Percentiles rank a stretch among this genome's conserved stretches.
Evolutionary conservation across 2,888 invertebrate genomes (phyloP).

Genomic region (Lasioglossum vierecki): DNA sequence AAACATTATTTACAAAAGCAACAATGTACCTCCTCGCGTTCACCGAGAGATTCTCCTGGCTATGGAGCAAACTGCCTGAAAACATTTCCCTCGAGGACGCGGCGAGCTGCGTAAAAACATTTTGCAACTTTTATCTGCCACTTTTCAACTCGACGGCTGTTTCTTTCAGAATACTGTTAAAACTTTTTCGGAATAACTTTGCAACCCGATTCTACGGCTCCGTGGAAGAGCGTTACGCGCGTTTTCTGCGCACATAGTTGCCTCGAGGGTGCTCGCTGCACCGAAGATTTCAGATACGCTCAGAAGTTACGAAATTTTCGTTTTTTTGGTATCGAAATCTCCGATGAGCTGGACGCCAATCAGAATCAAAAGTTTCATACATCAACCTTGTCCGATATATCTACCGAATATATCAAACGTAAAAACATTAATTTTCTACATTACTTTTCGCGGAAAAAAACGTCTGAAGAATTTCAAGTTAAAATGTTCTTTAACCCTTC

Average conservation of each 20-base stretch:
- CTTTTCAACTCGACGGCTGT: background rate
- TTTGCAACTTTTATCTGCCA: constrained; percentile 5
- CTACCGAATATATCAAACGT: too few species aligned
- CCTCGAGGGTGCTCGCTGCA: background rate
- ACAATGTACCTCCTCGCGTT: background rate
- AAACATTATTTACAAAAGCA: background rate
- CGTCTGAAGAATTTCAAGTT: too few species aligned
- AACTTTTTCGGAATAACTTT: constrained; percentile 20
- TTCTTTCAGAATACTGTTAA: constrained; percentile 3
- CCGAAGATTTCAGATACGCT: background rate
- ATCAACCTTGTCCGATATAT: too few species aligned
- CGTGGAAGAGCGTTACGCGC: background rate
- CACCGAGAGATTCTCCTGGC: background rate
- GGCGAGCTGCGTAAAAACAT: background rate
- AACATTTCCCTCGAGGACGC: background rate
- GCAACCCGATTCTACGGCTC: background rate
- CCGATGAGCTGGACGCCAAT: background rate
- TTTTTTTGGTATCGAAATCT: background rate
- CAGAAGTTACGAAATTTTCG: background rate
- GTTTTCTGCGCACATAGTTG: background rate
- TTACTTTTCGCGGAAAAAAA: too few species aligned
- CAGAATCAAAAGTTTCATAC: background rate
- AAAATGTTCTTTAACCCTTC: too few species aligned
- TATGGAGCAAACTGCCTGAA: background rate
- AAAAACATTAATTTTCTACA: too few species aligned